Evolutionary conservation across 64 coral and sea anemone species (phyloP).

Genomic region (Porites australiensis): DNA sequence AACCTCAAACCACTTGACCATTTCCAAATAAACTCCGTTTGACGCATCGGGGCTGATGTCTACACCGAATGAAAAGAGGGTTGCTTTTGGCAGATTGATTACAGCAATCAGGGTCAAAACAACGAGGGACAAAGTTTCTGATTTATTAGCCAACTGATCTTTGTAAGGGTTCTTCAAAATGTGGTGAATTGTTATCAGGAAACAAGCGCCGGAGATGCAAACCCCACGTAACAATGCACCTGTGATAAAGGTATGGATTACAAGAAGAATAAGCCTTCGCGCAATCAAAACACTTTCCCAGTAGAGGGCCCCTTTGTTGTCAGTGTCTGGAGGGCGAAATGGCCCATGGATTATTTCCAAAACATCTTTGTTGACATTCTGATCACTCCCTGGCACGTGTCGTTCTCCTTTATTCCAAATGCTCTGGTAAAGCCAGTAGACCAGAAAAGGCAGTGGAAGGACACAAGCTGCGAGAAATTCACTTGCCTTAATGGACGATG

Average conservation of each 20-base stretch:
- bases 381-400: neutral
- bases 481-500: conserved; percentile 8
- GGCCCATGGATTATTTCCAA: conserved; percentile 65
- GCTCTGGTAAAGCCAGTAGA: conserved; percentile 42
- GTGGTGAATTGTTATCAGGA: conserved; percentile 22
- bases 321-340: conserved; percentile 38
- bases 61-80: conserved; percentile 1
- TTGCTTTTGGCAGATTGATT: conserved; percentile 37
- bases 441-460: conserved; percentile 57
- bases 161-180: conserved; percentile 11
- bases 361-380: conserved; percentile 4
- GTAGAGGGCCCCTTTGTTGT: conserved; percentile 49
- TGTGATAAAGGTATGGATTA: conserved; percentile 54
- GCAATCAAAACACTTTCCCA: conserved; percentile 85
- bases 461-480: conserved; percentile 71
- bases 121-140: neutral
- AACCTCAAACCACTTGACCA: conserved; percentile 26
- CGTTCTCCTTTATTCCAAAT: neutral
- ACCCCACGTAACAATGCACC: conserved; percentile 49
- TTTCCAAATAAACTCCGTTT: neutral
- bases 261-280: conserved; percentile 66
- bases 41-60: neutral
- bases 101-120: no score
- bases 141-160: neutral
- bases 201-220: neutral